These are phyloP conservation scores for Microctonus aethiopoides DNA, from an alignment of 2,888 invertebrate genomes.

Conservation along the genomic window DNA sequence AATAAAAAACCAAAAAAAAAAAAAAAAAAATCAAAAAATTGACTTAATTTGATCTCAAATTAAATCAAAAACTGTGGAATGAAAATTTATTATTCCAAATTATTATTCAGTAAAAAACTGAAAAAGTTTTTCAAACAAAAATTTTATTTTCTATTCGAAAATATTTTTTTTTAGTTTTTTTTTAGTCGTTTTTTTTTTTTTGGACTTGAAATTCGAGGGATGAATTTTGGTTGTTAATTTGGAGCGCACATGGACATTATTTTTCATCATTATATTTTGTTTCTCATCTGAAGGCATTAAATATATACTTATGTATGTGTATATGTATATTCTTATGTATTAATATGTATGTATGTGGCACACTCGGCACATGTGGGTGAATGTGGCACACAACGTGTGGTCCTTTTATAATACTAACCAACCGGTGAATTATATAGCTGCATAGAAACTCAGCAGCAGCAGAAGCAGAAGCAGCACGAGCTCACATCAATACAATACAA, in stretches of 20 bases:
- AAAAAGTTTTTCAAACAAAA: too few species aligned
- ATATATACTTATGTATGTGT: neutral
- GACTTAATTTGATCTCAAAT: too few species aligned
- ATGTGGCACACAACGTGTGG: constrained; percentile 20
- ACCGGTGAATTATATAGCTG: constrained; percentile 15
- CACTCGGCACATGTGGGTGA: neutral
- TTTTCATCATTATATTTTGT: neutral
- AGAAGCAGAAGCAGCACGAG: neutral
- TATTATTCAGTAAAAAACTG: too few species aligned
- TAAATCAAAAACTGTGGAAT: too few species aligned
- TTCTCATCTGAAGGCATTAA: neutral
- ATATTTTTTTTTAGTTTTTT: too few species aligned
- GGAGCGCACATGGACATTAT: neutral
- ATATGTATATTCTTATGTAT: neutral
- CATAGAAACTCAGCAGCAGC: neutral
- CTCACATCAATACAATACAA: constrained; percentile 2
- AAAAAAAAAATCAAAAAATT: too few species aligned
- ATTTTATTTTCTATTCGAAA: too few species aligned
- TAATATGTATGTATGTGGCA: neutral
- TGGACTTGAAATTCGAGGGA: too few species aligned
- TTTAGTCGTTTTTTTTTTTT: too few species aligned
- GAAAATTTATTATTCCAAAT: too few species aligned
- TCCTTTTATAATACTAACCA: constrained; percentile 26
- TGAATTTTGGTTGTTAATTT: neutral
- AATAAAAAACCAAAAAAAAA: too few species aligned